Evolutionary conservation across 2,888 invertebrate species (phyloP).

Genomic region (Rotaria sp.): DNA sequence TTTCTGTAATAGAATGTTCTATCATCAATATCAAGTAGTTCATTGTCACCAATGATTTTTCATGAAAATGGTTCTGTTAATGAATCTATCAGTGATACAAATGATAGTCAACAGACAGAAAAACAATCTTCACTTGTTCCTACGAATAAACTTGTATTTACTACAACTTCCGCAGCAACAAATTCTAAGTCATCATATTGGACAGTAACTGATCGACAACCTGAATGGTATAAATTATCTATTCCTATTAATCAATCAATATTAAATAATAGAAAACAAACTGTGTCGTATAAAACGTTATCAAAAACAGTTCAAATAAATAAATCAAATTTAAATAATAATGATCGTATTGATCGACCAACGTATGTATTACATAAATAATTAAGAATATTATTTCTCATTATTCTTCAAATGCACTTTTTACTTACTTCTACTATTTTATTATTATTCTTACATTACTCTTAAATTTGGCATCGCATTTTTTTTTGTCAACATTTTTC

Average conservation of each 20-base stretch:
- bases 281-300: neutral
- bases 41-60: neutral
- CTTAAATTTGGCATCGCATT: too few relatives aligned
- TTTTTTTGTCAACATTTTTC: too few relatives aligned
- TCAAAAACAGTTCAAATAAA: neutral
- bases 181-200: neutral
- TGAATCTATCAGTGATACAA: neutral
- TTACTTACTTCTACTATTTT: too few relatives aligned
- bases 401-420: too few relatives aligned
- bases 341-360: neutral
- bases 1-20: neutral
- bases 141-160: neutral
- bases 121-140: neutral
- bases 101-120: neutral
- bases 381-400: neutral
- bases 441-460: too few relatives aligned
- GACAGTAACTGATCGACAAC: slow-evolving; percentile 26
- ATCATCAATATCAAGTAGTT: neutral
- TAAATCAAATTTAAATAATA: neutral
- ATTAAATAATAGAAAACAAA: neutral
- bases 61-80: neutral
- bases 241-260: neutral
- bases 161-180: neutral
- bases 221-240: slow-evolving; percentile 8
- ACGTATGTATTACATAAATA: neutral